phyloP scores from a whole-genome alignment of 2,797 vertebrate genomes.

The Scyliorhinus canicula region DNA sequence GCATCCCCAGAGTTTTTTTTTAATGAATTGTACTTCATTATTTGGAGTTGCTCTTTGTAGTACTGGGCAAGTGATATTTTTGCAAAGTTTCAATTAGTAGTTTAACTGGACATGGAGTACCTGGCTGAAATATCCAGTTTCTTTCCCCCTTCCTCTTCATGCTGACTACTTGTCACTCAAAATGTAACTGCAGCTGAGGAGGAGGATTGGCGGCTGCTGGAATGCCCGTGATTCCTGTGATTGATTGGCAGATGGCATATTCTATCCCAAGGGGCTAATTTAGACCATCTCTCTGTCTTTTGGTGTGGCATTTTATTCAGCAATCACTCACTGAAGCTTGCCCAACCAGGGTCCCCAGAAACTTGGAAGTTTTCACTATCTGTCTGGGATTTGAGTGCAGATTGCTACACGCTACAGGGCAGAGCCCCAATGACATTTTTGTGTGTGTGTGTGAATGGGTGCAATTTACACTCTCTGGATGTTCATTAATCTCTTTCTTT shows the following conservation, averaged over 20 bases:
- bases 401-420: too few relatives aligned
- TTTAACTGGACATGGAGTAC: neutral
- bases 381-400: neutral
- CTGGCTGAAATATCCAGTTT: neutral
- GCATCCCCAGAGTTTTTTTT: too few relatives aligned
- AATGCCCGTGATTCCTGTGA: neutral
- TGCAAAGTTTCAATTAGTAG: neutral
- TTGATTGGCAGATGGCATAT: neutral
- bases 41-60: neutral
- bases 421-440: neutral
- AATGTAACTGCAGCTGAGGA: neutral
- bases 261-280: neutral
- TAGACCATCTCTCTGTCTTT: neutral
- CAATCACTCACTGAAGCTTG: neutral
- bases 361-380: neutral
- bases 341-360: neutral
- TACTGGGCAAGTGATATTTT: neutral
- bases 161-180: neutral
- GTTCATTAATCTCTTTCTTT: conserved; percentile 38
- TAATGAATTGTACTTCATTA: neutral
- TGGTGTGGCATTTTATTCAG: neutral
- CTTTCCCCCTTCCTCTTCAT: neutral
- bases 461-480: neutral
- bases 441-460: neutral
- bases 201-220: too few relatives aligned